Percentiles rank a stretch among this genome's conserved stretches.
Conservation (phyloP, 2,797 vertebrate species). For the Sparidentex hasta region DNA sequence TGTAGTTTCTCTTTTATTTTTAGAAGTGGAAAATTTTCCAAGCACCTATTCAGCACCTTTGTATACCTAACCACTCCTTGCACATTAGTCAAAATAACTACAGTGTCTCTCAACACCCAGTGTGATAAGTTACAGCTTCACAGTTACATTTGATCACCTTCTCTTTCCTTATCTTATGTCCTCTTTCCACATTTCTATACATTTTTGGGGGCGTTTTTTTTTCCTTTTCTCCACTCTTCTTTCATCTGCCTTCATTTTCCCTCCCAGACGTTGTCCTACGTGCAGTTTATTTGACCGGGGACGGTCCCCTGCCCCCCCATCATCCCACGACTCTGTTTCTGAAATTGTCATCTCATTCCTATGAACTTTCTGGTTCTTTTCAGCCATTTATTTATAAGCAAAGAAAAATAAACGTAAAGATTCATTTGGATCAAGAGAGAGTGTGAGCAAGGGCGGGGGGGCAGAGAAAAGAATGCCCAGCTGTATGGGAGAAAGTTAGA, state of each 20-base stretch:
- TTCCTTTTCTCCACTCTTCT: conserved; percentile 16
- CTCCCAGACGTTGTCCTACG: conserved; percentile 23
- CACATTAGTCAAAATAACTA: conserved; percentile 25
- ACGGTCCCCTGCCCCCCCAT: conserved; percentile 17
- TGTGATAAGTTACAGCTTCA: conserved; percentile 8
- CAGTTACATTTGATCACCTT: conserved; percentile 12
- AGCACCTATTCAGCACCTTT: conserved; percentile 15
- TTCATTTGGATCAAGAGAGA: conserved; percentile 68
- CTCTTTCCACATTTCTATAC: conserved; percentile 12
- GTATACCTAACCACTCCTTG: conserved; percentile 30
- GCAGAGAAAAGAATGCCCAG: conserved; percentile 22
- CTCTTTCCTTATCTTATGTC: conserved; percentile 23
- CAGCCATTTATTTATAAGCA: conserved; percentile 78
- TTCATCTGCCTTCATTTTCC: conserved; percentile 17
- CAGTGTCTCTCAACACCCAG: conserved; percentile 16
- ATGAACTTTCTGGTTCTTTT: conserved; percentile 59
- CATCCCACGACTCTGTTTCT: conserved; percentile 69
- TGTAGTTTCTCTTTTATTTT: conserved; percentile 38
- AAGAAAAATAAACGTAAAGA: conserved; percentile 76
- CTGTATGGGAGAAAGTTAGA: conserved; percentile 46
- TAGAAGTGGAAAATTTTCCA: conserved; percentile 31
- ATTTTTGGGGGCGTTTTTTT: conserved; percentile 40
- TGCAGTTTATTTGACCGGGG: conserved; percentile 71
- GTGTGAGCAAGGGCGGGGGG: conserved; percentile 12
- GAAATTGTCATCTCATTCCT: conserved; percentile 65